Evolutionary conservation across 2,113 vertebrate species (phyloP).

Genomic region (Hemiscyllium ocellatum): DNA sequence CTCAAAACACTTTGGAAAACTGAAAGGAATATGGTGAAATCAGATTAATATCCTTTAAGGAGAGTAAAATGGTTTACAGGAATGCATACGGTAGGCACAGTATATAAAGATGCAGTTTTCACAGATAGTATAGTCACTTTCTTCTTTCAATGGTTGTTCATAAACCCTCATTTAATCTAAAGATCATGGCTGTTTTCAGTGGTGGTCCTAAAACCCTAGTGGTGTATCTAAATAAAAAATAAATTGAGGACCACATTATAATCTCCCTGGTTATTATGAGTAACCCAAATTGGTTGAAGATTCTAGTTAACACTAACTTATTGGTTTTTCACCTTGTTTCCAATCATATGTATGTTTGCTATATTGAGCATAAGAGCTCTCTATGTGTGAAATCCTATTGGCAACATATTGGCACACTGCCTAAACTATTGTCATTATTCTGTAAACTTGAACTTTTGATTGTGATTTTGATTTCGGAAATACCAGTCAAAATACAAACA

Average conservation of each 20-base stretch:
- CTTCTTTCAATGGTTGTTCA: neutral
- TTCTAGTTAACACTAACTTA: neutral
- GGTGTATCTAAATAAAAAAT: neutral
- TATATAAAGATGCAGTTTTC: neutral
- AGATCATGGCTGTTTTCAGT: neutral
- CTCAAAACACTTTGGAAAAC: neutral
- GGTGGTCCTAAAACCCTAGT: neutral
- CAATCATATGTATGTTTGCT: neutral
- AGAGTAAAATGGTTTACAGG: neutral
- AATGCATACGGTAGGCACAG: neutral
- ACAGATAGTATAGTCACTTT: neutral
- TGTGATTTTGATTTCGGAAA: neutral
- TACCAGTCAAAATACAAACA: neutral
- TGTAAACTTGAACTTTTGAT: no score
- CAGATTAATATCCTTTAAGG: neutral
- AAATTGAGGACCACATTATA: neutral
- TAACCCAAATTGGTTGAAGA: neutral
- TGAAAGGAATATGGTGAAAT: neutral
- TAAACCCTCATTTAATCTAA: neutral
- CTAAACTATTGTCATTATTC: neutral
- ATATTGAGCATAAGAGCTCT: neutral
- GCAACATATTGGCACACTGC: neutral
- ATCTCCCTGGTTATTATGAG: neutral
- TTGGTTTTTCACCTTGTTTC: neutral
- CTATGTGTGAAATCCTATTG: neutral